Percentiles rank a stretch among this genome's conserved stretches.
These are phyloP conservation scores for Euwallacea fornicatus DNA, from an alignment of 1,140 invertebrate genomes.

Conservation along the genomic window DNA sequence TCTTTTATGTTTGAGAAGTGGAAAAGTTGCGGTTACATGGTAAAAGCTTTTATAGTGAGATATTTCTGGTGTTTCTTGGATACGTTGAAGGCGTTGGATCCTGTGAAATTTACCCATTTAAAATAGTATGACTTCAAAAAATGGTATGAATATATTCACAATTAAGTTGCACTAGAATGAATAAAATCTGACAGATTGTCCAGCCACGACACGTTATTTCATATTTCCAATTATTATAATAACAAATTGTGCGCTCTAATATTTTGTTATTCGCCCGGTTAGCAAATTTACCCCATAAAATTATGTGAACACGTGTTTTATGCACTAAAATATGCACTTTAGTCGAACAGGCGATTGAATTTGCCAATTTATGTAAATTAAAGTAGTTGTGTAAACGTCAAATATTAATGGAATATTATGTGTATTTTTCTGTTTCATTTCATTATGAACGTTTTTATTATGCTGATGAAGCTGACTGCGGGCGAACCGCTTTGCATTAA, in stretches of 20 bases:
- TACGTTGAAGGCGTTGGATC: not conserved
- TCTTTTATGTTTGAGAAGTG: constrained; percentile 16
- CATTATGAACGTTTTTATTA: not conserved
- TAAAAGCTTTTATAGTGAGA: constrained; percentile 7
- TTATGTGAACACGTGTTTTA: constrained; percentile 1
- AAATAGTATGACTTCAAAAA: not conserved
- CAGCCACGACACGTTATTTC: not conserved
- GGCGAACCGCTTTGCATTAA: too few species aligned
- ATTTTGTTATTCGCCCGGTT: not conserved
- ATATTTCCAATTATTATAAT: constrained; percentile 2
- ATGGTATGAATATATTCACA: not conserved
- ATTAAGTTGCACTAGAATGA: not conserved
- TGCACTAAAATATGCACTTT: not conserved
- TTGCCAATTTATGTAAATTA: constrained; percentile 1
- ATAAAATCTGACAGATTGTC: not conserved
- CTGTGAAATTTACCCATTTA: not conserved
- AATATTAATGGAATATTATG: not conserved
- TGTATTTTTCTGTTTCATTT: not conserved
- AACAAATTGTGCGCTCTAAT: not conserved
- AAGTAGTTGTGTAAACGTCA: not conserved
- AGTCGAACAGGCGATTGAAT: not conserved
- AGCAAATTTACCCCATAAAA: not conserved
- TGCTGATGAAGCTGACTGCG: not conserved
- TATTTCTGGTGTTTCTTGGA: not conserved
- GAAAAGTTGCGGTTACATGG: not conserved